Percentiles rank a stretch among this genome's conserved stretches.
Conservation (phyloP, 2,888 invertebrate genomes). For the Arge pagana region DNA sequence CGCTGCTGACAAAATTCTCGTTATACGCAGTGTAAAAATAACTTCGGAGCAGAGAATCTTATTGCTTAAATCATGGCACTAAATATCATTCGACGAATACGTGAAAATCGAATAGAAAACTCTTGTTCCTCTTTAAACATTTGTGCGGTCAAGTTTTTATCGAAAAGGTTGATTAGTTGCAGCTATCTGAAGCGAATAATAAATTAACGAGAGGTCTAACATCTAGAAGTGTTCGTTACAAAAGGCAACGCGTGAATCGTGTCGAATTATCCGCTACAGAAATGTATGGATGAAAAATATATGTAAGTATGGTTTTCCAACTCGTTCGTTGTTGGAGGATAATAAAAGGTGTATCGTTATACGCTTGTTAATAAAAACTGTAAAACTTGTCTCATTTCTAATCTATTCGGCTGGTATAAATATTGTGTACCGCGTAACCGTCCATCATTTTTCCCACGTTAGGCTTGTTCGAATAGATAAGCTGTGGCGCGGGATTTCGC, state of each 20-base stretch:
- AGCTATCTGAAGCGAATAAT: neutral
- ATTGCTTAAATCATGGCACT: too few relatives aligned
- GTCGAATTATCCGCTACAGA: slow-evolving; percentile 30
- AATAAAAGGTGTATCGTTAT: too few relatives aligned
- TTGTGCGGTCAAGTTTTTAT: neutral
- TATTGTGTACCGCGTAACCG: slow-evolving; percentile 31
- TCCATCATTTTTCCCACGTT: slow-evolving; percentile 34
- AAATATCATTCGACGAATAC: too few relatives aligned
- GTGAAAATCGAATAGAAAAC: too few relatives aligned
- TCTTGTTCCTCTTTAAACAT: too few relatives aligned
- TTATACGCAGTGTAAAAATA: too few relatives aligned
- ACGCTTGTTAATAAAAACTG: neutral
- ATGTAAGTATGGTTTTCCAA: slow-evolving; percentile 1
- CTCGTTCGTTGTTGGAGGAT: neutral
- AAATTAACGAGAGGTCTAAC: slow-evolving; percentile 3
- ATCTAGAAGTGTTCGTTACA: slow-evolving; percentile 41
- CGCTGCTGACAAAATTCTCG: too few relatives aligned
- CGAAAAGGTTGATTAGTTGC: neutral
- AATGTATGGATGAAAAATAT: slow-evolving; percentile 11
- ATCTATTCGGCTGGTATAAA: slow-evolving; percentile 35
- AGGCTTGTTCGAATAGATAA: slow-evolving; percentile 9
- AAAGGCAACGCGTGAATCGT: slow-evolving; percentile 55
- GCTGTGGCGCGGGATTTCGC: slow-evolving; percentile 44
- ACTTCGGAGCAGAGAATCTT: too few relatives aligned
- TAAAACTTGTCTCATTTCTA: neutral